Base-by-base conservation (phyloP, 2,888 invertebrate genomes). In the Cephus rjabovi region DNA sequence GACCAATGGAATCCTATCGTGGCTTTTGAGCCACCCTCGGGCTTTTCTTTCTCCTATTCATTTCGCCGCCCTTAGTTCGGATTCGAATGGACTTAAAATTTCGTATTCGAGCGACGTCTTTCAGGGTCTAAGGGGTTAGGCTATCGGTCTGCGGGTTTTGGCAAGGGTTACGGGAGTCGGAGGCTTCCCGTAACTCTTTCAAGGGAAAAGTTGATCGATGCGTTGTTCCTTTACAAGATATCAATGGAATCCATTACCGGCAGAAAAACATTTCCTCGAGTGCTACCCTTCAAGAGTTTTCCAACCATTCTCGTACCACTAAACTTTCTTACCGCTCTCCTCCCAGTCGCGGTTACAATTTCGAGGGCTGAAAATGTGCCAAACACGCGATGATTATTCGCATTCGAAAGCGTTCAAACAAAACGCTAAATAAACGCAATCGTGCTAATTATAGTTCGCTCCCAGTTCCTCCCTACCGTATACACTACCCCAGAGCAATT, bases 131-230 rank as follows among this genome's bases (percentile, higher is more conserved):
- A 70, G 15, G 12, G 69, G 69, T 31, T n/a, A 69, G 69, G 70
- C 70, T n/a, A 70, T 70, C 70, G 70, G 75, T 56, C 75, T 68
- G 74, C 34, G 74, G 69, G 35, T 56, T 74, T 75, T 34, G 30
- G 74, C 74, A 74, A 12, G 74, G 74, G 30, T 34, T 30, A 37
- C 70, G 11, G 2, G 74, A 35, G 74, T 30, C n/a, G 74, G 35
- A 15, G 40, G 40, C 15, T 40, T 15, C 40, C 40, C 40, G 40
- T 40, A 37, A 76, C 56, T 76, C 76, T 37, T 73, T 70, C 30
- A n/a, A 30, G 30, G 30, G 40, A 12, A 33, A 33, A 70, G 70
- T 70, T 70, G 70, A 70, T 70, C 70, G 70, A 70, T 70, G 70
- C 30, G 70, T 70, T 70, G 30, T 70, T 70, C 70, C 33, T 70